Percentiles rank a stretch among this genome's conserved stretches.
phyloP scores from a whole-genome alignment of 2,797 vertebrate species.

The Crax fasciolata region DNA sequence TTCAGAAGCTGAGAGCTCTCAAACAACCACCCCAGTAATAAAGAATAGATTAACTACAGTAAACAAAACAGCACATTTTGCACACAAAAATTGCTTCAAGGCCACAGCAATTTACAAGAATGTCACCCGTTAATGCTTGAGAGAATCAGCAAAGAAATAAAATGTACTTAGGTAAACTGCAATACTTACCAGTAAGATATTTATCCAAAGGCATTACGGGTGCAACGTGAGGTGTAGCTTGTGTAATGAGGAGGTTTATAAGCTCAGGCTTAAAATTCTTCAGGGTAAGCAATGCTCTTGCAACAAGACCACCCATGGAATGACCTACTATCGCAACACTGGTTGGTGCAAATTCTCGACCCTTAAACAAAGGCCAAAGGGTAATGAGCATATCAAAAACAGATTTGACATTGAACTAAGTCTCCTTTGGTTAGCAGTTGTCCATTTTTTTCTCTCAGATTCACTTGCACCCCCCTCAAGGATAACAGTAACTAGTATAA shows the following conservation, averaged over 20 bases:
- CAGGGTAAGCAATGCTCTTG: constrained; percentile 92
- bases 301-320: constrained; percentile 99
- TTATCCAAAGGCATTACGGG: constrained; percentile 93
- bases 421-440: background rate
- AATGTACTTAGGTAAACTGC: background rate
- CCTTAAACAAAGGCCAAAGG: constrained; percentile 79
- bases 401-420: background rate
- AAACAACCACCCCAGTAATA: background rate
- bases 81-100: background rate
- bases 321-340: constrained; percentile 95
- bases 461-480: background rate
- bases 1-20: background rate
- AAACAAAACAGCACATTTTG: background rate
- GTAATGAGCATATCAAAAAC: background rate
- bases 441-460: fast-evolving
- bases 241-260: constrained; percentile 94
- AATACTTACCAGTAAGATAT: constrained; percentile 90
- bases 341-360: constrained; percentile 85
- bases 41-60: background rate
- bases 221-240: constrained; percentile 95
- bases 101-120: background rate
- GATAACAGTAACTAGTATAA: background rate
- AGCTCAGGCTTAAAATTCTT: constrained; percentile 92
- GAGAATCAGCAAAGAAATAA: background rate
- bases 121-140: background rate